Evolutionary conservation across 2,797 vertebrate genomes (phyloP).

Genomic region (Sarcophilus harrisii): DNA sequence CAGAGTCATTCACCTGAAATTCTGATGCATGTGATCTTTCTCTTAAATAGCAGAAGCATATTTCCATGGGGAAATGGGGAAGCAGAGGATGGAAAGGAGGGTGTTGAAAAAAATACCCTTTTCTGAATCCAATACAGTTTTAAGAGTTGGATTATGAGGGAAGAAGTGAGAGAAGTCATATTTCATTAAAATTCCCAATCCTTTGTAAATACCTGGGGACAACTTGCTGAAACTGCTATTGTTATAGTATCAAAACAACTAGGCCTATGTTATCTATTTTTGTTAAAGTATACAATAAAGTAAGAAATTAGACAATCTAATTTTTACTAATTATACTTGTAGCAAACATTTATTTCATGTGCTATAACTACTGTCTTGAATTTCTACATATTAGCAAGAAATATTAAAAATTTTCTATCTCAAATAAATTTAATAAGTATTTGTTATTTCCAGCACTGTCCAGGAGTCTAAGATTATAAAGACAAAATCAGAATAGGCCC

Average conservation of each 20-base stretch:
- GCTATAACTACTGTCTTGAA: conserved; percentile 27
- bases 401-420: conserved; percentile 25
- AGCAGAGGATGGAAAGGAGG: conserved; percentile 3
- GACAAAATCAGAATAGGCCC: background rate
- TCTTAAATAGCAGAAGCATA: background rate
- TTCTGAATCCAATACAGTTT: conserved; percentile 42
- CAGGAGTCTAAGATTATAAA: background rate
- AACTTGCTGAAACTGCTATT: conserved; percentile 9
- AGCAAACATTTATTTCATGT: conserved; percentile 63
- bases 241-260: background rate
- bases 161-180: background rate
- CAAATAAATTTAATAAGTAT: background rate
- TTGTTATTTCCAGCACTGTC: background rate
- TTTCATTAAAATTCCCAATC: conserved; percentile 1
- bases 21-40: conserved; percentile 31
- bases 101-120: background rate
- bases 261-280: conserved; percentile 22
- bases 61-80: conserved; percentile 41
- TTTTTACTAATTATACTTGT: conserved; percentile 49
- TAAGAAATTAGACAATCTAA: conserved; percentile 42
- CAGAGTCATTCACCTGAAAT: conserved; percentile 26
- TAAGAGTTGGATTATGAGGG: background rate
- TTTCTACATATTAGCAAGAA: conserved; percentile 58
- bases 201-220: background rate
- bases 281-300: conserved; percentile 1